Evolutionary conservation across 1,140 invertebrate genomes (phyloP), one percentile per base, ranked within the genome.

Genomic region (Neodiprion pinetum): DNA sequence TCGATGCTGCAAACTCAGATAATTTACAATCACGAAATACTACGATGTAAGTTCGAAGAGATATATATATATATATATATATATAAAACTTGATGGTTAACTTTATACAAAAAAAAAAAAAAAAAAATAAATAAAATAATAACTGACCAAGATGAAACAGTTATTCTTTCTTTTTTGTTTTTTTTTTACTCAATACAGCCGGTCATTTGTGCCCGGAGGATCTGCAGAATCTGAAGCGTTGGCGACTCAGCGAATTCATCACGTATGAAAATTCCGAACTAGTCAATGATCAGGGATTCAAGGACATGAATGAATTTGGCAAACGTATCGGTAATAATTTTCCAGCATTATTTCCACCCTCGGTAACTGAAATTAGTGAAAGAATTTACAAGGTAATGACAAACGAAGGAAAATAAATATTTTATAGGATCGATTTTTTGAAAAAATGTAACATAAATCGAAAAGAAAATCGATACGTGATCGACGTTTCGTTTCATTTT

Each of bases 201-300:
- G 87, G 89, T n/a, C 82, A 76, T 61, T 75, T 90, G 73, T 89
- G 88, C 72, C 77, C 84, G 50, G 75, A 81, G 28, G 89, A 90
- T 79, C 77, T 89, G 48, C 79, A 84, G 4, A 82, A 85, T 77
- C 72, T 90, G 9, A 79, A 80, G 73, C 79, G 76, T 40, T 89
- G 89, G 89, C 68, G 76, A 17, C 78, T 83, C 11, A 71, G 83
- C 69, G 71, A 40, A 0, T 80, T 83, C 68, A 74, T 88, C 4
- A 76, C 49, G 0, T n/a, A 74, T 10, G 76, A 80, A 3, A 77
- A 77, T 10, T 84, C 84, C 50, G 80, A 84, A 61, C 48, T 70
- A 21, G 72, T 89, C 48, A 80, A 86, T n/a, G 74, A 75, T 11
- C 84, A 87, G 76, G 88, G 86, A n/a, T 77, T 81, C 14, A 82